phyloP scores from a whole-genome alignment of 2,888 invertebrate species.

The Microctonus hyperodae region DNA sequence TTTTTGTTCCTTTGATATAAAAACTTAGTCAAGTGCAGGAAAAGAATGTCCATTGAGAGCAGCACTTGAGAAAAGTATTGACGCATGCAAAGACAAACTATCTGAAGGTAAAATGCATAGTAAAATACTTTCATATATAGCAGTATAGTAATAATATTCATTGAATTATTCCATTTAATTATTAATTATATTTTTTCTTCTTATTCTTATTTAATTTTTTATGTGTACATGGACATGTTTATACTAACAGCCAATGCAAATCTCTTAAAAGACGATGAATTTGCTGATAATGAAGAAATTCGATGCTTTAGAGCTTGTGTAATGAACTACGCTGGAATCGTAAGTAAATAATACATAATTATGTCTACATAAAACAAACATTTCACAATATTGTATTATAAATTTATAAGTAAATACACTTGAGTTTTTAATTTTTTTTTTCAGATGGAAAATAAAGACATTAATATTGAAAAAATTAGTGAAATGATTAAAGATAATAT shows the following conservation, averaged over 20 bases:
- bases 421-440: slow-evolving; percentile 8
- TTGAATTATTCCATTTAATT: neutral
- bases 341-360: slow-evolving; percentile 26
- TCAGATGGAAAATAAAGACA: slow-evolving; percentile 29
- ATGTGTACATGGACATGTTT: neutral
- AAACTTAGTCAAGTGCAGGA: slow-evolving; percentile 17
- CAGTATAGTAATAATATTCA: neutral
- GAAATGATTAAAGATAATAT: slow-evolving; percentile 23
- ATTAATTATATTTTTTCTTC: neutral
- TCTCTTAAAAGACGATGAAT: slow-evolving; percentile 11
- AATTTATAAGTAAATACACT: neutral
- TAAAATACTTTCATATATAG: neutral
- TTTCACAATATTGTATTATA: neutral
- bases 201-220: neutral
- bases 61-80: slow-evolving; percentile 23
- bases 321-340: slow-evolving; percentile 28
- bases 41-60: slow-evolving; percentile 29
- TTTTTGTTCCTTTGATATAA: too few species aligned
- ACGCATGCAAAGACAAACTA: slow-evolving; percentile 31
- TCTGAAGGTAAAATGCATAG: slow-evolving; percentile 30
- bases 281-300: slow-evolving; percentile 29
- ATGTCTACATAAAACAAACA: slow-evolving; percentile 4
- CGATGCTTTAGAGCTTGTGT: slow-evolving; percentile 34
- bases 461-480: slow-evolving; percentile 32
- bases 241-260: slow-evolving; percentile 25